A percentile compares a stretch with the other conserved stretches of the same genome.
These are phyloP conservation scores for Drosophila affinis DNA, from an alignment of 2,888 invertebrate genomes.

Conservation along the genomic window DNA sequence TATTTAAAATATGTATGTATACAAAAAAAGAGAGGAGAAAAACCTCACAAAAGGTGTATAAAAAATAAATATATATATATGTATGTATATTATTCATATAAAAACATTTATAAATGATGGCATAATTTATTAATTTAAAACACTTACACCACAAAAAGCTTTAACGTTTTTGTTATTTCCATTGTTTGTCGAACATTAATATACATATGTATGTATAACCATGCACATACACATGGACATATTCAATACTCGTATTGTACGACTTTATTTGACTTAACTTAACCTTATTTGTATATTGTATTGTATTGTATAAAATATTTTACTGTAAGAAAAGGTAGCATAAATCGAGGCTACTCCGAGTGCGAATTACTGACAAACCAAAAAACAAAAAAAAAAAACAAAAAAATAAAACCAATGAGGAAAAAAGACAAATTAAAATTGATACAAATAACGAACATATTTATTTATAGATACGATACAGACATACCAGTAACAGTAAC, in stretches of 20 bases:
- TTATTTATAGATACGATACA: slow-evolving; percentile 69
- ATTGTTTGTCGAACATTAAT: slow-evolving; percentile 32
- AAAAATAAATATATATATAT: slow-evolving; percentile 32
- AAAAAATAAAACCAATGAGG: background rate
- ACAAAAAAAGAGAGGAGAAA: slow-evolving; percentile 30
- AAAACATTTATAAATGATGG: slow-evolving; percentile 16
- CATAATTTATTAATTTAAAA: slow-evolving; percentile 52
- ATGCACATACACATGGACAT: slow-evolving; percentile 32
- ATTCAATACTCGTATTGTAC: slow-evolving; percentile 44
- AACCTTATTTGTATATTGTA: slow-evolving; percentile 41
- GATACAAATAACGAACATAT: slow-evolving; percentile 44
- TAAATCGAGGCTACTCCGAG: slow-evolving; percentile 46
- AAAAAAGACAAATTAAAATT: slow-evolving; percentile 25
- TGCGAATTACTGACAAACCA: slow-evolving; percentile 30
- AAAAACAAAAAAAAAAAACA: slow-evolving; percentile 20
- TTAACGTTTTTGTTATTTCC: slow-evolving; percentile 41
- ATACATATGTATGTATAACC: slow-evolving; percentile 9
- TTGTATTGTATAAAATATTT: slow-evolving; percentile 50
- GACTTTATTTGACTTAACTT: slow-evolving; percentile 25
- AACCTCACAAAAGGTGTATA: slow-evolving; percentile 23
- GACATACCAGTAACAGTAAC: slow-evolving; percentile 59
- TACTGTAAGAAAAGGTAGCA: slow-evolving; percentile 59
- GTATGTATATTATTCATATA: slow-evolving; percentile 22
- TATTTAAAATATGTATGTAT: slow-evolving; percentile 51
- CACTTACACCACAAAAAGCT: slow-evolving; percentile 45